Evolutionary conservation across 2,888 invertebrate species (phyloP), one percentile per base, ranked within the genome.

Genomic region (Sceliomorpha sp.): DNA sequence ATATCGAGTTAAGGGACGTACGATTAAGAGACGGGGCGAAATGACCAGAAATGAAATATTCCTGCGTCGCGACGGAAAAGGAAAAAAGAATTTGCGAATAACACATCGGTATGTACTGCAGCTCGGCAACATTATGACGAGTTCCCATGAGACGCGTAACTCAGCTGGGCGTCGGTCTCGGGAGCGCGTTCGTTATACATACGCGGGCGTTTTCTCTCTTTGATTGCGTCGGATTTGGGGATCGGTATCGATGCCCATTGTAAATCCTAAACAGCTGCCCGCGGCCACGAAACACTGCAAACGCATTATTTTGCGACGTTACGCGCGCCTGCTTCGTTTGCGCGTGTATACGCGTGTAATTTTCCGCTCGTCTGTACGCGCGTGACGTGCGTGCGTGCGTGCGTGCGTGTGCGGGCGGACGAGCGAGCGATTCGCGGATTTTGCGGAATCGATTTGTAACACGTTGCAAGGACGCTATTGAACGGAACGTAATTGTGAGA

Each of bases 71-170:
- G n/a, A n/a, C n/a, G n/a, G n/a, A n/a, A n/a, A n/a, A n/a, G n/a
- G n/a, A n/a, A n/a, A n/a, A n/a, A n/a, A n/a, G n/a, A n/a, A n/a
- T n/a, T 31, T 31, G 12, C 4, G 6, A 31, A 31, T 31, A 31
- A 31, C 12, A 9, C 31, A 31, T 9, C 1, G 31, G n/a, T n/a
- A n/a, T n/a, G n/a, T n/a, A n/a, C n/a, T 15, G 15, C 20, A 13
- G 31, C 7, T 36, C 7, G 64, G 73, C 44, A 51, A 69, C 75
- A 67, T 76, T 73, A 77, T 70, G 72, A 75, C 58, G 50, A 51
- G 42, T 60, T 55, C 73, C 72, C 53, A 58, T 8, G 69, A 70
- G 72, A 69, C 71, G 71, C 60, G 72, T 64, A 58, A 69, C 14
- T 37, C 36, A 14, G 26, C 31, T n/a, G n/a, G n/a, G n/a, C 26